Evolutionary conservation across 2,888 invertebrate genomes (phyloP), one percentile per base, ranked within the genome.

Genomic region (Neelides folsomi): DNA sequence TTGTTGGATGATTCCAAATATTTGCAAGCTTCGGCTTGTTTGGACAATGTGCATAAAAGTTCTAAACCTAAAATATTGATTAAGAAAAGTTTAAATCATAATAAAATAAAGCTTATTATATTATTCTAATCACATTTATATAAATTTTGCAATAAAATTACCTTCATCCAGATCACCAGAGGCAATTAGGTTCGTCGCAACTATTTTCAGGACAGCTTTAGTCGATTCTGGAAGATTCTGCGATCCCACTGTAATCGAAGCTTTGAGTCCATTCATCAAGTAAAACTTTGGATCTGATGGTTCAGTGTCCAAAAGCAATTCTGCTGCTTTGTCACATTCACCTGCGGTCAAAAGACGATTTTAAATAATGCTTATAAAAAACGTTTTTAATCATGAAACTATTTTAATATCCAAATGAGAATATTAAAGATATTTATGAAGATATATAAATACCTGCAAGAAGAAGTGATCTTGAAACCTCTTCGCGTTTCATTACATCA

Each of bases 161-260:
- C 59, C 63, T 54, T 59, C 58, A 43, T 64, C 59, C 8, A 47
- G 56, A 45, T 62, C 57, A 0, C 62, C 64, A 41, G 58, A 60
- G 1, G 62, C 62, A 16, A 64, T 59, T 9, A 64, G 47, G 43
- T 64, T 64, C 10, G 62, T 62, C 2, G 62, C 62, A 12, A 57
- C 59, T 18, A 64, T 60, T 53, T 64, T 64, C 9, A 64, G 52
- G 12, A 64, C 62, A 15, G 64, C 64, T 42, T 64, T 64, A 0
- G 58, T 57, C 16, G 59, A 52, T 20, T 64, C 64, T 9, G 64
- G 64, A 40, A 64, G 50, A 34, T 51, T 55, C n/a, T 39, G 46
- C n/a, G 59, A 58, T 8, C 60, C 59, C 0, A 62, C 62, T 15
- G 59, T 52, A 20, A 64, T 47, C 16, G 59, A 56, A 8, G 64